Conservation (phyloP, 1,140 invertebrate genomes). For the Gryllus bimaculatus region DNA sequence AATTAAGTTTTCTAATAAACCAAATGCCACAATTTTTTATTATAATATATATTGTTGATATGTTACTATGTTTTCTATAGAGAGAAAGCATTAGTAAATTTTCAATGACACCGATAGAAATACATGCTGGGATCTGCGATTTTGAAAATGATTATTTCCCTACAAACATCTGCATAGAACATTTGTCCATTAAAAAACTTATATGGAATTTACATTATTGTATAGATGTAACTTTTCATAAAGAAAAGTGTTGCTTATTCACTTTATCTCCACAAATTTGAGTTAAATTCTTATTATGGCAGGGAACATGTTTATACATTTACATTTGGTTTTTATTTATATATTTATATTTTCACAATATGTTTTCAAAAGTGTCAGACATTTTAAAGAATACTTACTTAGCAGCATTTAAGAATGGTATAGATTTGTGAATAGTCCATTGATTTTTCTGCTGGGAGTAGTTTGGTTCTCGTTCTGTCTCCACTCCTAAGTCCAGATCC, state of each 20-base stretch:
- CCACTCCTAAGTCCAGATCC: conserved; percentile 68
- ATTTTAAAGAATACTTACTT: conserved; percentile 38
- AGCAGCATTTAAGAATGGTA: conserved; percentile 66
- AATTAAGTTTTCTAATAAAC: no score
- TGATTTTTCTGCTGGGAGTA: conserved; percentile 61
- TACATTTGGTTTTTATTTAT: neutral
- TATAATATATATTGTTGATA: no score
- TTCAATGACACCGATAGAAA: no score
- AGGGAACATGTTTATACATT: neutral
- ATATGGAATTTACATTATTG: neutral
- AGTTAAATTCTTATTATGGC: neutral
- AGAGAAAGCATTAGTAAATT: no score
- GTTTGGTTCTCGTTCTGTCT: conserved; percentile 64
- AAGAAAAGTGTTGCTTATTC: neutral
- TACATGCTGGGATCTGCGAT: no score
- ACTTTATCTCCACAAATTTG: neutral
- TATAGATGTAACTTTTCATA: neutral
- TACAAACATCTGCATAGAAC: no score
- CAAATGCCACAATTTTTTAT: no score
- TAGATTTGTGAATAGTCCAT: conserved; percentile 64
- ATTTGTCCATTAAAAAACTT: no score
- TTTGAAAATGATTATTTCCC: no score
- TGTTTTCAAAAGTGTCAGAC: neutral
- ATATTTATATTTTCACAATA: neutral
- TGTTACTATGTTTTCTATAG: no score